These are phyloP conservation scores for Colostygia pectinataria DNA, from an alignment of 2,888 invertebrate genomes.

Conservation along the genomic window DNA sequence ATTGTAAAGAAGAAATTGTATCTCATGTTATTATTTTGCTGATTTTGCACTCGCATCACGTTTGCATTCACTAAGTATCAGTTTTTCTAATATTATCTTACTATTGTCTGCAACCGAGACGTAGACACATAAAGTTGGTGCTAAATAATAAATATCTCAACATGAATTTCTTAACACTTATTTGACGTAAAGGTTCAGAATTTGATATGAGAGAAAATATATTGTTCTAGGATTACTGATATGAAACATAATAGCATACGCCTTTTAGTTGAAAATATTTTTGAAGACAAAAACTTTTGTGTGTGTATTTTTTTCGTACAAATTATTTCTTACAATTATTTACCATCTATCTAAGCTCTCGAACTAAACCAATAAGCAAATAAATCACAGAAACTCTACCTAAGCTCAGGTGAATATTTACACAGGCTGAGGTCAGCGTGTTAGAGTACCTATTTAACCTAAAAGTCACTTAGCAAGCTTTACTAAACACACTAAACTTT, in stretches of 20 bases:
- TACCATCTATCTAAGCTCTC: too few species aligned
- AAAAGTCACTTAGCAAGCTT: too few species aligned
- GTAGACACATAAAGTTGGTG: constrained; percentile 16
- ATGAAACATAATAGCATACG: constrained; percentile 1
- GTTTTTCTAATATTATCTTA: constrained; percentile 26
- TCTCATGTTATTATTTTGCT: background rate
- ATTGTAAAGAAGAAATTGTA: constrained; percentile 13
- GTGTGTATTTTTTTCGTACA: too few species aligned
- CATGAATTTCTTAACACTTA: constrained; percentile 18
- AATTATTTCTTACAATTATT: too few species aligned
- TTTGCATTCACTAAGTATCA: constrained; percentile 17
- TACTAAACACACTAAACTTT: too few species aligned
- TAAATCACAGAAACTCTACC: too few species aligned
- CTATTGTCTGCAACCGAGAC: constrained; percentile 20
- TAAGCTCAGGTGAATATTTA: too few species aligned
- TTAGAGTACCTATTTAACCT: too few species aligned
- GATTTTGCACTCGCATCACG: constrained; percentile 21
- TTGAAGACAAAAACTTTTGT: background rate
- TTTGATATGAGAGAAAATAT: constrained; percentile 14
- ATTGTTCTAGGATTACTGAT: background rate
- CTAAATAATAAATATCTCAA: constrained; percentile 23
- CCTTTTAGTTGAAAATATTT: constrained; percentile 2
- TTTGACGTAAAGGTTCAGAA: constrained; percentile 10
- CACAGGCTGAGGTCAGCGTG: too few species aligned
- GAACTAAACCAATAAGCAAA: too few species aligned